Conservation (phyloP, 2,113 vertebrate genomes). For the Athene cunicularia region DNA sequence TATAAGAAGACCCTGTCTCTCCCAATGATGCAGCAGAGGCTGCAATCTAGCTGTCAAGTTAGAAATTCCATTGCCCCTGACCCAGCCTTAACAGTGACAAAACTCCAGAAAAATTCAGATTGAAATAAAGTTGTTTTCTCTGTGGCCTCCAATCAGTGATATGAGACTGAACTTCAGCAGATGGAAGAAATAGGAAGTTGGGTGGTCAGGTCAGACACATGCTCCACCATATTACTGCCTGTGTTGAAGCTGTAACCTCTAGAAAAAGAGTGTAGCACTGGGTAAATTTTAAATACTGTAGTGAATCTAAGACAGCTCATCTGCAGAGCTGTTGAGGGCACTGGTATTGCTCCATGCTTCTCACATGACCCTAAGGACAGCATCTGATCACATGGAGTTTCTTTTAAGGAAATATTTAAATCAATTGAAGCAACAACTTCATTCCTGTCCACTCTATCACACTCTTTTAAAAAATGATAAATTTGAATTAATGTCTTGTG, state of each 20-base stretch:
- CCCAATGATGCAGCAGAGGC: not conserved
- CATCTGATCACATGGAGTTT: not conserved
- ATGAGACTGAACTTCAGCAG: not conserved
- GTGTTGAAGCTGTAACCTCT: not conserved
- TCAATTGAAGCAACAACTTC: not conserved
- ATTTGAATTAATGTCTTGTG: not conserved
- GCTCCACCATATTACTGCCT: not conserved
- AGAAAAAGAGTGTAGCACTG: not conserved
- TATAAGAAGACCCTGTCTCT: not conserved
- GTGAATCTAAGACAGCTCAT: not conserved
- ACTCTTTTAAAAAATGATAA: not conserved
- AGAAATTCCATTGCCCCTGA: not conserved
- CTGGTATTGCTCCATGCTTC: not conserved
- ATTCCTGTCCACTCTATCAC: not conserved
- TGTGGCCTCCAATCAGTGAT: not conserved
- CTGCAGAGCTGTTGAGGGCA: not conserved
- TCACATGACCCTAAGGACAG: not conserved
- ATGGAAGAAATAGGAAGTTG: not conserved
- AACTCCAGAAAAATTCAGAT: not conserved
- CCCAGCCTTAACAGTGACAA: not conserved
- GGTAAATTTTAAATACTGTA: not conserved
- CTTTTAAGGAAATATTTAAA: not conserved
- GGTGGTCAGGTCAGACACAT: not conserved
- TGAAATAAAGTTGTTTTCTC: not conserved
- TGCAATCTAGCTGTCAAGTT: not conserved